Conservation (phyloP, 2,888 invertebrate species). For the Merodon equestris region DNA sequence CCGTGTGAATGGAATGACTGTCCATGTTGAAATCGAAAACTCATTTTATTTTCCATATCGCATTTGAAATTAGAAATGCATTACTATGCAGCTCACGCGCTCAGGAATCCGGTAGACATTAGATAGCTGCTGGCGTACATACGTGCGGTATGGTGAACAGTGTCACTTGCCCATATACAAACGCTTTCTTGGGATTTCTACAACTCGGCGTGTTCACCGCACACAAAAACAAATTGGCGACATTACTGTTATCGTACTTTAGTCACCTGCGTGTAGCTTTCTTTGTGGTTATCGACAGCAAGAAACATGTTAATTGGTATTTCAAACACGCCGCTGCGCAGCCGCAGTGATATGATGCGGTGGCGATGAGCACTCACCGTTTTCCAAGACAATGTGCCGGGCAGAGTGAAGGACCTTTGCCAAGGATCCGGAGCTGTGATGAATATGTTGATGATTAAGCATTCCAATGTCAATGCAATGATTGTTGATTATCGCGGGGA, state of each 20-base stretch:
- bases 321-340: slow-evolving; percentile 28
- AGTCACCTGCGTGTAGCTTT: slow-evolving; percentile 33
- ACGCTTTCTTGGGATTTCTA: slow-evolving; percentile 12
- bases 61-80: slow-evolving; percentile 43
- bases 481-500: not conserved
- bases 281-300: slow-evolving; percentile 38
- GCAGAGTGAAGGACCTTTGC: slow-evolving; percentile 50
- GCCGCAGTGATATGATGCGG: slow-evolving; percentile 3
- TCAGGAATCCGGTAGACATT: slow-evolving; percentile 51
- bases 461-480: slow-evolving; percentile 24
- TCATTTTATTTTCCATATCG: slow-evolving; percentile 16
- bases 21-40: slow-evolving; percentile 32
- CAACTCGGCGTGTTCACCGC: slow-evolving; percentile 12
- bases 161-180: slow-evolving; percentile 5
- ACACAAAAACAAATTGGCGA: slow-evolving; percentile 19
- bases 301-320: slow-evolving; percentile 35
- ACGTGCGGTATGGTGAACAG: slow-evolving; percentile 15
- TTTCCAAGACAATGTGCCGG: slow-evolving; percentile 2
- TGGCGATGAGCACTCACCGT: not conserved
- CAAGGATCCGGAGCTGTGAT: slow-evolving; percentile 30
- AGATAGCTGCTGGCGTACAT: slow-evolving; percentile 8
- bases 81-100: slow-evolving; percentile 43
- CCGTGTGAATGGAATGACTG: not conserved
- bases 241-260: slow-evolving; percentile 38
- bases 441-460: not conserved